Base-by-base conservation (phyloP, 2,797 vertebrate species). In the Buphagus erythrorhynchus region DNA sequence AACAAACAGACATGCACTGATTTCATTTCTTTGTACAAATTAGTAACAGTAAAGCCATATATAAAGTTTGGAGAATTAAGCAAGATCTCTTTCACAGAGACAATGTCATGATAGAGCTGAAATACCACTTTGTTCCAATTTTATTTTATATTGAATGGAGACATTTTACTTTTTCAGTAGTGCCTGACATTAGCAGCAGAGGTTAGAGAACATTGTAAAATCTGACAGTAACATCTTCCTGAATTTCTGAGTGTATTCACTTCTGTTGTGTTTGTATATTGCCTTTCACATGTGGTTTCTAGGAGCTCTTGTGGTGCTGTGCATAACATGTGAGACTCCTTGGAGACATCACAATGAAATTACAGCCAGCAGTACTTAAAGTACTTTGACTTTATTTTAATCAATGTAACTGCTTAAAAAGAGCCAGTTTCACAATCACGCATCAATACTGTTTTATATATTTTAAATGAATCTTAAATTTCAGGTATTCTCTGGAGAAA, bases 291-390 rank as follows among this genome's bases (percentile, higher is more conserved):
- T 1, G 0, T 13, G 6, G 22, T 63, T 85, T 82, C 71, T 66
- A 7, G 16, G 26, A 65, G 25, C 15, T 40, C 5, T 61, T 5
- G 2, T 31, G 4, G 29, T 77, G 8, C 10, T 26, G 29, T 9
- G 25, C 12, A 14, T 46, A 63, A 61, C 0, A 1, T 13, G 1
- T 13, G 11, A 33, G 24, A 43, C 16, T 12, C 3, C n/a, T 46
- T 67, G 58, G 48, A 58, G 29, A 63, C 22, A 40, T 9, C 24
- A 46, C 5, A 67, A 19, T 43, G 18, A 82, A 63, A 75, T 67
- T 54, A 42, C 18, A 79, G 36, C 4, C 52, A 68, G 12, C 5
- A 36, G 29, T 54, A 35, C 33, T 66, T 38, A 10, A 67, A 28
- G 11, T 36, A 54, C 15, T 48, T 33, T 33, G n/a, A n/a, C 18